Evolutionary conservation across 2,113 vertebrate species (phyloP), one percentile per base, ranked within the genome.

Genomic region (Xiphophorus maculatus): DNA sequence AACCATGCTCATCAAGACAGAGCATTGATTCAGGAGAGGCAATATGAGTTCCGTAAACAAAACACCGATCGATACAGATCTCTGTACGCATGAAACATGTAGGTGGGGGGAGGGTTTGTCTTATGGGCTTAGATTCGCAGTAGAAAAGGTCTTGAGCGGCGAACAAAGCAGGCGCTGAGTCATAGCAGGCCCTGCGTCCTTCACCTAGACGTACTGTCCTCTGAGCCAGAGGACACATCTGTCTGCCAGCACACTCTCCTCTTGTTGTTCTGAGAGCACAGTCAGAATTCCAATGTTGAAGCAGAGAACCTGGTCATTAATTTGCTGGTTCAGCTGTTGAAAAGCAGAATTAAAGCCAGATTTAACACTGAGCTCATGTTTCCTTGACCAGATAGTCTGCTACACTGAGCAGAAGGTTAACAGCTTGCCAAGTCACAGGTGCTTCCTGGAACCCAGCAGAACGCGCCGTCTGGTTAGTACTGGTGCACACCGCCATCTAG

Each of bases 111-210:
- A 37, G 35, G 10, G 35, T 12, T 37, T 13, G 37, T 30, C 35
- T 22, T 44, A 29, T 68, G 82, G 69, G 37, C 77, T 83, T 30
- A 63, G 69, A 77, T 78, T 63, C 58, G 66, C 72, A 75, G 19
- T 19, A 1, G 25, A 2, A 35, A 9, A 29, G 33, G 32, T 69
- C 74, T 28, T 81, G 19, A 74, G 44, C 12, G 51, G 72, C 40
- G 63, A 58, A 42, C 74, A 44, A 63, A 84, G 78, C 85, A 84
- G 89, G 87, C 87, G 88, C 88, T 82, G 88, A 89, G 86, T 87
- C 87, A 89, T 64, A 80, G 82, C 60, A 61, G 44, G 67, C 73
- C 17, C 10, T 42, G 5, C 80, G 77, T 74, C 87, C 88, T 87
- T 87, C 81, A 73, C 37, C 71, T 35, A 30, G 70, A 73, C 76